Base-by-base conservation (phyloP, 2,888 invertebrate species). In the Drosophila koepferae region DNA sequence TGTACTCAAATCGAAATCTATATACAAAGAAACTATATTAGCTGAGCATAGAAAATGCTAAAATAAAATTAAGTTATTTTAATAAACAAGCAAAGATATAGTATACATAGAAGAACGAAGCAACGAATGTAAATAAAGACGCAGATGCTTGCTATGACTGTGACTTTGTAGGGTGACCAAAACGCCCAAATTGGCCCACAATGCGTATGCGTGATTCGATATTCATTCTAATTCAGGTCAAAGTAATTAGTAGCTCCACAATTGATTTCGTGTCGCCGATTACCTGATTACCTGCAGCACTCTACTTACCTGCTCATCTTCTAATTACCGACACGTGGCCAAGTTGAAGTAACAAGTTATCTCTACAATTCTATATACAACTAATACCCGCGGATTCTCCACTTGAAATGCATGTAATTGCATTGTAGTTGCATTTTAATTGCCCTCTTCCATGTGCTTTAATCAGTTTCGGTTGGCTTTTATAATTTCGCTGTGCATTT, bases 401-500 rank as follows among this genome's bases (percentile, higher is more conserved):
- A 2, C 14, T 9, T 8, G 10, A 2, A 48, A 12, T 40, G 20
- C 28, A 46, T 54, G 63, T 38, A 51, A 59, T 75, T 78, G 64
- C 43, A 77, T 28, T 75, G 66, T 60, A 65, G 76, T 67, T 80
- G 80, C 76, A 71, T 46, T 77, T 77, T 66, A 75, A 80, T 80
- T 77, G 60, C 65, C 63, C n/a, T 61, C 56, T 43, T 63, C 61
- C 56, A 63, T 75, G 53, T 59, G 77, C 71, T 67, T 64, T 86
- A 88, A 83, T 88, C 83, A 86, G 77, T 59, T 72, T 46, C 65
- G 40, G 46, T 54, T 58, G 48, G 10, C 56, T 59, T 75, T 77
- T 55, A 55, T 55, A 74, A 69, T 70, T 63, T 56, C 20, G 34
- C 46, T 46, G 48, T 68, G 68, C 72, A 60, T 60, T 76, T 68